Base-by-base conservation (phyloP, 1,140 invertebrate genomes). In the Vanessa tameamea region DNA sequence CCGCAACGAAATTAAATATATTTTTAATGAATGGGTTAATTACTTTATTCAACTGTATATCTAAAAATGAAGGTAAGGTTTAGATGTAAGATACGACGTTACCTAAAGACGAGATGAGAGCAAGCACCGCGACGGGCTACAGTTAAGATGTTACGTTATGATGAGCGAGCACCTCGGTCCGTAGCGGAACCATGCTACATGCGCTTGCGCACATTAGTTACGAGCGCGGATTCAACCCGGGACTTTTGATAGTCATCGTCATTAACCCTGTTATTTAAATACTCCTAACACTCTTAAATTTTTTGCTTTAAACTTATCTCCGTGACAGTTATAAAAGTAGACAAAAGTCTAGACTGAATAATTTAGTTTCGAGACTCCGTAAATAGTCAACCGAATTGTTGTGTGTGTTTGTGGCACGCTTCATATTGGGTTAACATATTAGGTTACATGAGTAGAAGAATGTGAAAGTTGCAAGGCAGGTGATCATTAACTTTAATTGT, bases 131-230 rank as follows among this genome's bases (percentile, higher is more conserved):
- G 79, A 85, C 84, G 82, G 47, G 69, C 78, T 85, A 87, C 87
- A 83, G 87, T 89, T 88, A 89, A 76, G 69, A 69, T 79, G 82
- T 82, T 84, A 81, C 75, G 83, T 84, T 83, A 79, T 80, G 85
- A 83, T 83, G 82, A 82, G 59, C 77, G 79, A 70, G 81, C 48
- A 48, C 65, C 65, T 14, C 20, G 20, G 3, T 43, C 37, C 37
- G 37, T 1, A 3, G 37, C 37, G 37, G 37, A 43, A 11, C 37
- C 37, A 43, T 43, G 37, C 37, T 43, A 26, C 14, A 26, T n/a
- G 59, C 59, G 63, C 63, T 1, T 16, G 31, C 63, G 63, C 63
- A 64, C 48, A 51, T 51, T 12, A 51, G 37, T 43, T 43, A 43
- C 48, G 14, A 51, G 48, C 7, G 48, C 48, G 48, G 48, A 14